phyloP scores from a whole-genome alignment of 2,113 vertebrate species.

The Romanogobio albipinnatus region DNA sequence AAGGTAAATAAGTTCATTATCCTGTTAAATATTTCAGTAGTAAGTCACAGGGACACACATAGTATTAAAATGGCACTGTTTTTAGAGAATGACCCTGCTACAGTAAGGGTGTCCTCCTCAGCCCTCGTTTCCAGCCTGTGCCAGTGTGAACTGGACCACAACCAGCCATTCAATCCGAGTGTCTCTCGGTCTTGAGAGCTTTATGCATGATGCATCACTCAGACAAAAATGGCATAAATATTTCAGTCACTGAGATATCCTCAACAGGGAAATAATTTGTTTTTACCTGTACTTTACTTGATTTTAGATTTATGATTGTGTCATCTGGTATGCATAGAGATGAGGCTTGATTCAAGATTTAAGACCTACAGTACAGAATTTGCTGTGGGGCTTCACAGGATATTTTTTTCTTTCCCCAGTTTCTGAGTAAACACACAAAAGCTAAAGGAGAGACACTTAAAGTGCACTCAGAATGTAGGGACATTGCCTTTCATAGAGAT shows the following conservation, averaged over 20 bases:
- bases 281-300: neutral
- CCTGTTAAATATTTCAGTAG: neutral
- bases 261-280: neutral
- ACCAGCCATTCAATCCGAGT: neutral
- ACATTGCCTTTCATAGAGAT: slow-evolving; percentile 55
- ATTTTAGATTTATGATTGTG: neutral
- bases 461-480: slow-evolving; percentile 55
- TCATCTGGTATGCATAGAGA: neutral
- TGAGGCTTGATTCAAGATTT: neutral
- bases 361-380: neutral
- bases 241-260: neutral
- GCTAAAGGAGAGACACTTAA: slow-evolving; percentile 42
- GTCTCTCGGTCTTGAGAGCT: slow-evolving; percentile 19
- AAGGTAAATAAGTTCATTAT: neutral
- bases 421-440: slow-evolving; percentile 32
- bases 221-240: neutral
- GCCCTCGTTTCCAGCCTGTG: neutral
- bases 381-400: neutral
- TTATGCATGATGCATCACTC: neutral
- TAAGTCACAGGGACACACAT: neutral
- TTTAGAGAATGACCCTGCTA: slow-evolving; percentile 19
- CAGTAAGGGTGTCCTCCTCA: neutral
- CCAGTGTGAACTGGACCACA: slow-evolving; percentile 17
- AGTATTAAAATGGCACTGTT: neutral
- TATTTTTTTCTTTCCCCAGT: neutral